Evolutionary conservation across 2,113 vertebrate species (phyloP), one percentile per base, ranked within the genome.

Genomic region (Prionailurus bengalensis): DNA sequence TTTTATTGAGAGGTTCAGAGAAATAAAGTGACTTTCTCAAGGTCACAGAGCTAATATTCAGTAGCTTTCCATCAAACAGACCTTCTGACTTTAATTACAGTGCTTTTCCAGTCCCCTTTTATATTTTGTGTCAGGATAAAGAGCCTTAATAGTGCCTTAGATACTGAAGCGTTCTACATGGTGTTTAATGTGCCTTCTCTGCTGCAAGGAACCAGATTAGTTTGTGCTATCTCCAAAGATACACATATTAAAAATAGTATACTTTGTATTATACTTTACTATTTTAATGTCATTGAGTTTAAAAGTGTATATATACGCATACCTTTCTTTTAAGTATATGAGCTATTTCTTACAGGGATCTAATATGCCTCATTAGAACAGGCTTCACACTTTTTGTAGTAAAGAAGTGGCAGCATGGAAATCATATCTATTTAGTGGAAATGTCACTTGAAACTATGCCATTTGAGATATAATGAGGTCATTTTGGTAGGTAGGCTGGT

Each of bases 21-120:
- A 95, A 89, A 84, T 63, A 71, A 76, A 65, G n/a, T 74, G 45
- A 63, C 8, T 51, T 96, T 74, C 29, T 91, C 17, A 71, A 65
- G 21, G 7, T 45, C 61, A 48, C 80, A 51, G 48, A 85, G 42
- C 45, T 86, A 61, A 71, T 84, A 65, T 68, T 74, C 13, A 19
- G 6, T 78, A 94, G 73, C 2, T 81, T 92, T 82, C 31, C 70
- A 14, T 53, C 92, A 78, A 92, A 42, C 29, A 76, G 78, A 16
- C 39, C 25, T 71, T 88, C 27, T 90, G 48, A 74, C 5, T 65
- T 89, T 31, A 36, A 58, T 29, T 79, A 27, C 15, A 83, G 9
- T 45, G 36, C 16, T 73, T 25, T 84, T 48, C 31, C 42, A 42
- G 9, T 83, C 85, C 86, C 10, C 36, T 79, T 79, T 71, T 16